Evolutionary conservation across 2,113 vertebrate genomes (phyloP), one percentile per base, ranked within the genome.

Genomic region (Psittacara wagleri): DNA sequence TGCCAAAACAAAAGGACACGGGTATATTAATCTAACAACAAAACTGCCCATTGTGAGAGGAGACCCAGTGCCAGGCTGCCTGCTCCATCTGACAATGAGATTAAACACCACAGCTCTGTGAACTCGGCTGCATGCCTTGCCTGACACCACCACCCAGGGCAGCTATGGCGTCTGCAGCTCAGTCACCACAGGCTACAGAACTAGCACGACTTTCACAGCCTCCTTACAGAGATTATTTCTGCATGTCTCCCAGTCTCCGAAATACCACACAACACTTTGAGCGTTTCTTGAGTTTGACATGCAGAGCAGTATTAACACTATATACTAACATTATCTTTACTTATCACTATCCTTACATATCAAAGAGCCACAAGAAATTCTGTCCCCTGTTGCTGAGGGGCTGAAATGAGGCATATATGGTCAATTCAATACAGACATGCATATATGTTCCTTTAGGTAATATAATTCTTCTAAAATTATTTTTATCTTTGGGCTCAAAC

Each of bases 1-100:
- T 78, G 37, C 87, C 85, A 93, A 94, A 95, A 97, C 95, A 97
- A 97, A 96, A 95, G 82, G 79, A 73, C 88, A 69, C 0, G 66
- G 76, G 67, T 88, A 89, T 93, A 92, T 85, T 93, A 95, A 89
- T 79, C 61, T 52, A 83, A 76, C n/a, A 87, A 97, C 93, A 96
- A 75, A 88, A 92, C 88, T 78, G 51, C 27, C 64, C 73, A 86
- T 97, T 97, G 97, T 97, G 74, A 88, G 90, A 68, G 54, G 48
- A 46, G 37, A 72, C 59, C 55, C 80, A 90, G 95, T 96, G 94
- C 93, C 95, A 96, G 95, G 93, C 97, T 92, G 93, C 85, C 78
- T 92, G 90, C 75, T 94, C 43, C 90, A 44, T 92, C 92, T 94
- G 91, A 92, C 97, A 97, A 88, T 61, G 85, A 78, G 61, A 82